Base-by-base conservation (phyloP, 2,113 vertebrate genomes). In the Suncus etruscus region DNA sequence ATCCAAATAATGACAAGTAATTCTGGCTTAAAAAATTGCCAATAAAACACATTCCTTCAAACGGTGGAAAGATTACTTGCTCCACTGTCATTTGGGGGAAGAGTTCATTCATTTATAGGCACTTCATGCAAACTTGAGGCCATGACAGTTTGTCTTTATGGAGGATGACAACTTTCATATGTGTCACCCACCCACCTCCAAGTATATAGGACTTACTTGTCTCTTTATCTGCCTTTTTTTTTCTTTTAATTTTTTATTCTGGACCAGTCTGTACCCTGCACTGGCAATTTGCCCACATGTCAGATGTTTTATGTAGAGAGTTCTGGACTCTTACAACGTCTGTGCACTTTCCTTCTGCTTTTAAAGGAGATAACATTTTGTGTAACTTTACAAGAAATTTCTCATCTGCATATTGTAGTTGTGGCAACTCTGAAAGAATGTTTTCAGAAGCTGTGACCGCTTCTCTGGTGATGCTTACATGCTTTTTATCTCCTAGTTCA, bases 1-100 rank as follows among this genome's bases (percentile, higher is more conserved):
- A 97, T 96, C 86, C 89, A 97, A 95, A 68, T 96, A 82, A 94
- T 54, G 92, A 93, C 76, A 9, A 94, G 39, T 94, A 80, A 85
- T 87, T 82, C 39, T 83, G 69, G 75, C 85, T 94, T 78, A 8
- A 91, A 72, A 94, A 95, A 84, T 22, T 73, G 25, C 82, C n/a
- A 87, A 1, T 50, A 80, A 81, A 48, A n/a, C 14, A 8, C 50
- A 16, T 61, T 94, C 47, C 69, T 63, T 85, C 45, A 85, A 85
- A 85, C 51, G 20, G 7, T 54, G 32, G 51, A 70, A 88, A 91
- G 70, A 87, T 10, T 81, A 50, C 85, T 58, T 80, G 86, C 20
- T 63, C 68, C 74, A 90, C 76, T 45, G 61, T 29, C 92, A 91
- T 87, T 73, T 93, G 81, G 73, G 51, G 83, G 14, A 16, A n/a